A percentile compares a stretch with the other conserved stretches of the same genome.
phyloP scores from a whole-genome alignment of 37 sponge, comb jelly and placozoan species.

The Halichondria panicea region DNA sequence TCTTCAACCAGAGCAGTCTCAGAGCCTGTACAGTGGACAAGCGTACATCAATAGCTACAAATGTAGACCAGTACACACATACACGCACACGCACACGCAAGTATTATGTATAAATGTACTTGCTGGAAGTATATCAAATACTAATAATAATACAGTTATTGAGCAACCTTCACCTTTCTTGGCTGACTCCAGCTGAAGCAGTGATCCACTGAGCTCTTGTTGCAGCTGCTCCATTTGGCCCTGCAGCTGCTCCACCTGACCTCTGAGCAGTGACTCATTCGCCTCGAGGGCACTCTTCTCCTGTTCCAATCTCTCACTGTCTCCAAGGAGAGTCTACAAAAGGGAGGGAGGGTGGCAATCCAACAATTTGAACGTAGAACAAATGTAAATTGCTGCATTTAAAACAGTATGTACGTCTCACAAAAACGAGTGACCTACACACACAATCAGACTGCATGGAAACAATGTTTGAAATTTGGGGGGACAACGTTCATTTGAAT shows the following conservation, averaged over 20 bases:
- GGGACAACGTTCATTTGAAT: not conserved
- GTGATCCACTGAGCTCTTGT: constrained; percentile 14
- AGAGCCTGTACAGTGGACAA: not conserved
- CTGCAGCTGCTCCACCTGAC: constrained; percentile 25
- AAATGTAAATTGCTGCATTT: too few species aligned
- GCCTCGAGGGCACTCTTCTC: constrained; percentile 14
- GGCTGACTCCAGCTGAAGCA: constrained; percentile 20
- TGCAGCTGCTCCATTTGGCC: constrained; percentile 7
- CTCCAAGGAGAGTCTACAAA: constrained; percentile 7
- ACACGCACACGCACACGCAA: not conserved
- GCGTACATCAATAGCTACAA: not conserved
- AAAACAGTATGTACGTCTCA: not conserved
- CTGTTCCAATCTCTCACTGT: not conserved
- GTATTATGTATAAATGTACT: not conserved
- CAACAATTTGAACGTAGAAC: not conserved
- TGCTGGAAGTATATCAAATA: not conserved
- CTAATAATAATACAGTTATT: not conserved
- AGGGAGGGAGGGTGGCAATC: not conserved
- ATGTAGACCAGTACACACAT: not conserved
- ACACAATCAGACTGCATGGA: not conserved
- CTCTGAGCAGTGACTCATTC: constrained; percentile 1
- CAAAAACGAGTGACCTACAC: not conserved
- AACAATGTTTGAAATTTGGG: not conserved
- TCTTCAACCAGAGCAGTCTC: not conserved
- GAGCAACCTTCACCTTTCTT: not conserved